phyloP scores from a whole-genome alignment of 53 echinoderm and acorn worm species.

The Holothuria scabra region DNA sequence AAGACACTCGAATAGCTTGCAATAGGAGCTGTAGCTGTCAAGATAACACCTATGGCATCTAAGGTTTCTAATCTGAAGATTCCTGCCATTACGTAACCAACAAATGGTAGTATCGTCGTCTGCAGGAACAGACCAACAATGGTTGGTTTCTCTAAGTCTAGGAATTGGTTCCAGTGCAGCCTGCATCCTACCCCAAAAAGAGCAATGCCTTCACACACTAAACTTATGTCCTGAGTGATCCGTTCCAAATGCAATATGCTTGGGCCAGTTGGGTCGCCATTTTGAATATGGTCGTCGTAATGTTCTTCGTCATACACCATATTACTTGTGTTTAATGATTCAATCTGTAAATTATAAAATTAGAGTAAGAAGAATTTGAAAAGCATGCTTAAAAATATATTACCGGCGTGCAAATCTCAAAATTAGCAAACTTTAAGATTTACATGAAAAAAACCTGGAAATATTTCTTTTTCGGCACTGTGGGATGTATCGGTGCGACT shows the following conservation, averaged over 20 bases:
- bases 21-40: neutral
- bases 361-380: too few species aligned
- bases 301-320: too few species aligned
- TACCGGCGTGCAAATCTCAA: too few species aligned
- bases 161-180: neutral
- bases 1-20: constrained; percentile 10
- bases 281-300: too few species aligned
- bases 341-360: too few species aligned
- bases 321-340: too few species aligned
- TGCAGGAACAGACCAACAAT: constrained; percentile 16
- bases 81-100: constrained; percentile 13
- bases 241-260: neutral
- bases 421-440: too few species aligned
- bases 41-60: neutral
- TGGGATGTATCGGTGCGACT: too few species aligned
- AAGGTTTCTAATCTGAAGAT: neutral
- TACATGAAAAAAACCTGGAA: too few species aligned
- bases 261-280: neutral
- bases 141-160: neutral
- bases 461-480: too few species aligned
- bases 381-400: too few species aligned
- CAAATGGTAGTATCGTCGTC: constrained; percentile 11
- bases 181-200: constrained; percentile 20
- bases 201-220: neutral
- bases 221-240: constrained; percentile 2